Conservation (phyloP, 1,140 invertebrate species). For the Procambarus clarkii region DNA sequence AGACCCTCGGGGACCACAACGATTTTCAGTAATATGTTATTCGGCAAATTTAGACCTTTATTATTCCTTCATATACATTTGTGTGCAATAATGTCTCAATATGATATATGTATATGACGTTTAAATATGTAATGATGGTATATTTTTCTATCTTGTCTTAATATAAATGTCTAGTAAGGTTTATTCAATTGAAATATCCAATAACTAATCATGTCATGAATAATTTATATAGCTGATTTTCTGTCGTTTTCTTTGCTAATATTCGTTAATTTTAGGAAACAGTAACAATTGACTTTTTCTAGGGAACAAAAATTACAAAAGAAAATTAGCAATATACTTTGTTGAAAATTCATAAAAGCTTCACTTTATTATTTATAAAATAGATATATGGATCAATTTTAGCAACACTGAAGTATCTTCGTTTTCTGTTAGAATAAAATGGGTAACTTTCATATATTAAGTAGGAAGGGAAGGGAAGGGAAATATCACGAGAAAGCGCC, state of each 20-base stretch:
- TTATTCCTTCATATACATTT: not conserved
- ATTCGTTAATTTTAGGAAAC: not conserved
- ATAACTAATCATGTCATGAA: not conserved
- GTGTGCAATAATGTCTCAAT: no score
- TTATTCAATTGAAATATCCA: not conserved
- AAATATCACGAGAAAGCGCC: no score
- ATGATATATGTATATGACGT: no score
- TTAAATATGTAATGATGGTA: no score
- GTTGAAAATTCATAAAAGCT: not conserved
- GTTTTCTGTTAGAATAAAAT: not conserved
- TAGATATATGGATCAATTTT: not conserved
- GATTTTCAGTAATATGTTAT: not conserved
- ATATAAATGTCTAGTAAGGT: no score
- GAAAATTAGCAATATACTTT: not conserved
- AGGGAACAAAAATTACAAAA: not conserved
- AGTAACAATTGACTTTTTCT: not conserved
- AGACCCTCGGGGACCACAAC: not conserved
- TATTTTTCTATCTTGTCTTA: no score
- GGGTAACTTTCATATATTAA: not conserved
- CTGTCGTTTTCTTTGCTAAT: not conserved
- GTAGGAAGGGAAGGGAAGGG: no score
- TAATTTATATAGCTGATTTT: not conserved
- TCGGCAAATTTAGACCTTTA: not conserved
- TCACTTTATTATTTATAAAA: not conserved
- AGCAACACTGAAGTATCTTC: not conserved